A percentile compares a stretch with the other conserved stretches of the same genome.
Evolutionary conservation across 2,113 vertebrate genomes (phyloP).

Genomic region (Grammomys dolichurus): DNA sequence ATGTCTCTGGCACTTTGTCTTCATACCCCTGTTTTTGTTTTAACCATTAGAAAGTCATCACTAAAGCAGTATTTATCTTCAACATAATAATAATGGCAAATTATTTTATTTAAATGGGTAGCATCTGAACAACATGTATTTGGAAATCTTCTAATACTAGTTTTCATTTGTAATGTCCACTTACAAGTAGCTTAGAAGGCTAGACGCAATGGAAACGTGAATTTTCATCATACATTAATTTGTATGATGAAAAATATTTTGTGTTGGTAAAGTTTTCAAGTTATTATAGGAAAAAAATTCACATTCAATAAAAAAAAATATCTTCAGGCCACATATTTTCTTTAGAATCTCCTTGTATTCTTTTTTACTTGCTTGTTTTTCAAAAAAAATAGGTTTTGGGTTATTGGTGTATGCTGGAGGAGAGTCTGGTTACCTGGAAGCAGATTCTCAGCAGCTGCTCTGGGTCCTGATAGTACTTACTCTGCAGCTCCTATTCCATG

Average conservation of each 20-base stretch:
- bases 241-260: not conserved
- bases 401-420: not conserved
- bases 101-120: not conserved
- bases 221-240: not conserved
- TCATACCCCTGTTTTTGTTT: no score
- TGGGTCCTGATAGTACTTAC: not conserved
- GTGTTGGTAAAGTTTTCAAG: not conserved
- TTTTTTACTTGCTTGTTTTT: not conserved
- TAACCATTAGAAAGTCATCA: not conserved
- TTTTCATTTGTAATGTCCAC: not conserved
- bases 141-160: not conserved
- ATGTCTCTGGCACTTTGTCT: no score
- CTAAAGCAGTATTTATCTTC: not conserved
- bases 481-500: not conserved
- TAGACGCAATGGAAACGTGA: slow-evolving; percentile 13
- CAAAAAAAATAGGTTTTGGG: not conserved
- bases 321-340: not conserved
- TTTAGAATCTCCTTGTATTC: not conserved
- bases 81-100: not conserved
- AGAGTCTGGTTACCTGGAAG: not conserved
- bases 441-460: not conserved
- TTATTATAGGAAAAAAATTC: not conserved
- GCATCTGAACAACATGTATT: not conserved
- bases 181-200: not conserved
- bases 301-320: not conserved